Evolutionary conservation across 1,140 invertebrate species (phyloP), one percentile per base, ranked within the genome.

Genomic region (Wiebesia pumilae): DNA sequence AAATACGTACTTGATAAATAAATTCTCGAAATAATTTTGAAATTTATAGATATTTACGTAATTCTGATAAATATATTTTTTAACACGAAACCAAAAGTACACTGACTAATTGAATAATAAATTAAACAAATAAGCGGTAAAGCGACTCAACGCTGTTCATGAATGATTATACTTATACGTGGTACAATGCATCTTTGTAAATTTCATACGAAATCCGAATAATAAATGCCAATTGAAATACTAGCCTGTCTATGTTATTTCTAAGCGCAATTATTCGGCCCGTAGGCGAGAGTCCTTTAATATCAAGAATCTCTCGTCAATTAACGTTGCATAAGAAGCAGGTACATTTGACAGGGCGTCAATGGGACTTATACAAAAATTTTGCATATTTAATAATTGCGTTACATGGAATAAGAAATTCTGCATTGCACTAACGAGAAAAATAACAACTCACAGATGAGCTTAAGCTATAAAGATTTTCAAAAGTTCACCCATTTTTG

Each of bases 301-400:
- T 71, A 71, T 71, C 69, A 78, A 54, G 77, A 78, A 24, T 30
- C 19, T 78, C 47, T 30, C 12, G n/a, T 0, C 47, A 54, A 79
- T 65, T 65, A 40, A 65, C 78, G 33, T 81, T 65, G 35, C 9
- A 80, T 19, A 80, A 65, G 33, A 0, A 71, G 35, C 69, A 71
- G 30, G 69, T 71, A 71, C 30, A 4, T 71, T 71, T 71, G 30
- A 38, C 69, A 10, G 33, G 21, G 6, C 69, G 40, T 21, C 14
- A 71, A 24, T 38, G 33, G 21, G 33, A 71, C 33, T 16, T 38
- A 38, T 71, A 38, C 69, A 35, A 38, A 19, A 71, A 71, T 71
- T 35, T 71, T 71, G 69, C 69, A 38, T 71, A 71, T 71, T 35
- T 71, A 71, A 38, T 62, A 62, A 62, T 27, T 62, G 21, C 58